These are phyloP conservation scores for Taenioides sp. DNA, from an alignment of 2,797 vertebrate species.

Conservation along the genomic window DNA sequence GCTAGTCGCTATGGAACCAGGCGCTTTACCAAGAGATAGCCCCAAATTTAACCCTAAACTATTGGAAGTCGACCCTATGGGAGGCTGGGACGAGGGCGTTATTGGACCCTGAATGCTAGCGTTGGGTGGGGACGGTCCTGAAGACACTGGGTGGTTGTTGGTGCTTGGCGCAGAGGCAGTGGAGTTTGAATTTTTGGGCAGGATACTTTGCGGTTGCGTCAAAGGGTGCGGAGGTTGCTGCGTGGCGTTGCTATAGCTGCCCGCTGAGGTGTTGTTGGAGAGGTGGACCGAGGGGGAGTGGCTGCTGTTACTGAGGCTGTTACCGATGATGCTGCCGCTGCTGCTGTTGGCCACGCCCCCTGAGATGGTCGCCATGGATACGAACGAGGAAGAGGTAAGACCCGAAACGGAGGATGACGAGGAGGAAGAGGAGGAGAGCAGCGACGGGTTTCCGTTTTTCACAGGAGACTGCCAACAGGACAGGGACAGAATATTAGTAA, in stretches of 20 bases:
- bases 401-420: slow-evolving; percentile 73
- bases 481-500: not conserved
- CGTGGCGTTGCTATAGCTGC: slow-evolving; percentile 80
- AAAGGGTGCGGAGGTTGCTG: slow-evolving; percentile 67
- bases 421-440: slow-evolving; percentile 72
- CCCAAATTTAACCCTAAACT: slow-evolving; percentile 69
- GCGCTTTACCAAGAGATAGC: slow-evolving; percentile 63
- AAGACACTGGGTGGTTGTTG: slow-evolving; percentile 58
- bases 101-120: slow-evolving; percentile 54
- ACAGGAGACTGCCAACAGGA: slow-evolving; percentile 82
- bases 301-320: slow-evolving; percentile 48
- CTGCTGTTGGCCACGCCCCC: slow-evolving; percentile 42
- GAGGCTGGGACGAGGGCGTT: slow-evolving; percentile 56
- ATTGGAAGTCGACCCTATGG: slow-evolving; percentile 56
- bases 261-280: slow-evolving; percentile 63
- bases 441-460: slow-evolving; percentile 88
- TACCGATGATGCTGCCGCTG: not conserved
- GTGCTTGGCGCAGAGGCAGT: slow-evolving; percentile 38
- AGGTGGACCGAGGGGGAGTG: slow-evolving; percentile 67
- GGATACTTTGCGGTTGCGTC: slow-evolving; percentile 54
- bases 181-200: slow-evolving; percentile 59
- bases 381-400: slow-evolving; percentile 69
- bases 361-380: slow-evolving; percentile 66
- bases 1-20: slow-evolving; percentile 43
- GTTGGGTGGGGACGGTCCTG: slow-evolving; percentile 61